Conservation (phyloP, 2,797 vertebrate species). For the Platalea minor region DNA sequence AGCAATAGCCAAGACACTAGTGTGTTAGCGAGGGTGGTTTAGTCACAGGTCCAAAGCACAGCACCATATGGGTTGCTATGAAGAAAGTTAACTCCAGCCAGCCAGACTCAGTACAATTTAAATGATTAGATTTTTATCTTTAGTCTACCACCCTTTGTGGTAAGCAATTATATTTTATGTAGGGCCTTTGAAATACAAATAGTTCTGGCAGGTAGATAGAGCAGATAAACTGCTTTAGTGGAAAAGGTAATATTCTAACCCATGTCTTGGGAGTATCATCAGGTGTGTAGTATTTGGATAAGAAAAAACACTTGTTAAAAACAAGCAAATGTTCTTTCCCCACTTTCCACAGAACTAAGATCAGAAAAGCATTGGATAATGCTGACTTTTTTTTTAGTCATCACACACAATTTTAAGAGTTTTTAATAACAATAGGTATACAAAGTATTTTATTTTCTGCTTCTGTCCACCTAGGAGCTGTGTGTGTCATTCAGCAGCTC, state of each 20-base stretch:
- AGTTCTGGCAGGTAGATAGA: background rate
- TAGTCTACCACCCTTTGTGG: background rate
- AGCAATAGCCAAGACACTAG: background rate
- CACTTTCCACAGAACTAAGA: background rate
- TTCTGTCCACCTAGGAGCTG: background rate
- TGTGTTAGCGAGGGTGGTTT: background rate
- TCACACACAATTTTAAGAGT: background rate
- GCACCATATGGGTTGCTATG: rapidly evolving
- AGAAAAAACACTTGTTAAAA: background rate
- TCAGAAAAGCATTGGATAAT: background rate
- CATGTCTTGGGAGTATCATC: background rate
- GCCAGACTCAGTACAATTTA: background rate
- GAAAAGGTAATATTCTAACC: background rate
- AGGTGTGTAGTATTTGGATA: background rate
- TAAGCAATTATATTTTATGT: background rate
- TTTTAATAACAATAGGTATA: background rate
- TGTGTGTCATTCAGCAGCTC: rapidly evolving
- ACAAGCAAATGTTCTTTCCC: background rate
- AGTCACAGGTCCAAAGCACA: background rate
- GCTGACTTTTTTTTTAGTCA: background rate
- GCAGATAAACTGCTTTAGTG: background rate
- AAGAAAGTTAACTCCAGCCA: background rate
- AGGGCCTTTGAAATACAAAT: background rate
- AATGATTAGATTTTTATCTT: background rate
- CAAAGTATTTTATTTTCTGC: background rate